Evolutionary conservation across 2,797 vertebrate species (phyloP), one percentile per base, ranked within the genome.

Genomic region (Artibeus jamaicensis): DNA sequence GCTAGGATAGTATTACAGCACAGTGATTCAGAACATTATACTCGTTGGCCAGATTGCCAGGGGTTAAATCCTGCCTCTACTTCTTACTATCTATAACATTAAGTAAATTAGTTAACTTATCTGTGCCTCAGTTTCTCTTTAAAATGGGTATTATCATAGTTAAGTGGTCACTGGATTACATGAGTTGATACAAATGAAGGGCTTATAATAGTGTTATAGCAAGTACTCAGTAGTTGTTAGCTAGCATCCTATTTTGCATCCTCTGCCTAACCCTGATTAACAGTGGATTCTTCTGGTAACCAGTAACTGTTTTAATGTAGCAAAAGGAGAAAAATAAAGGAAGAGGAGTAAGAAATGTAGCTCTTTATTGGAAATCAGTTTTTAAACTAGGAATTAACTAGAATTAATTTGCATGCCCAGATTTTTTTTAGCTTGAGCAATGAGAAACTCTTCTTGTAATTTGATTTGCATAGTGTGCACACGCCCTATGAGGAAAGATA

Each of bases 381-480:
- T 87, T 77, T 70, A 87, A 89, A 34, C 5, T 32, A 82, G 42
- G 7, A 50, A 78, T 83, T 95, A 53, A 44, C 32, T 71, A 46
- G 57, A 95, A 81, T 67, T 76, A 37, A 74, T 94, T 95, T 96
- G 50, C 44, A 84, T 73, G 59, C 55, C 57, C 67, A 83, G 68
- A 76, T 68, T 95, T 10, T 10, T 55, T 88, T 97, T 55, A 68
- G 32, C 44, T 93, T 91, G 34, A 90, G 83, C 83, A 92, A 86
- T 55, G 57, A 67, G 86, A 88, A 93, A 70, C 15, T 90, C 62
- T 97, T 91, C 83, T 87, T 73, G 48, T 71, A 95, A 95, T n/a
- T 70, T 74, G 42, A 94, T 94, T 91, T 95, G 73, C 96, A 62
- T 91, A 68, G n/a, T 39, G 93, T 59, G 39, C 74, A 68, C 57